These are phyloP conservation scores for Tenebrio molitor DNA, from an alignment of 1,140 invertebrate species.

Conservation along the genomic window DNA sequence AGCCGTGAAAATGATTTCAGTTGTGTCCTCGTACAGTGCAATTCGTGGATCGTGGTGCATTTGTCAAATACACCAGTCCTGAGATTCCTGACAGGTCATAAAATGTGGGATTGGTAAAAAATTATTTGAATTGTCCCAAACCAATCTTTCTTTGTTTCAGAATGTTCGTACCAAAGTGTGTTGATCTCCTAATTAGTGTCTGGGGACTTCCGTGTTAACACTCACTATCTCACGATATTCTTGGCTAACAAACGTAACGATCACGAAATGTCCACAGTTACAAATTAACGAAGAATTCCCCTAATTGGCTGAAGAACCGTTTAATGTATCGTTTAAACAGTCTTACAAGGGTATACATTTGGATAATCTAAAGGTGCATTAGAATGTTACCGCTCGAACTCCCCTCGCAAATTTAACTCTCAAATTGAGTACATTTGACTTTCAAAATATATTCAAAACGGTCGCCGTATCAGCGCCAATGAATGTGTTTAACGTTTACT, in stretches of 20 bases:
- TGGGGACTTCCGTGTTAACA: constrained; percentile 1
- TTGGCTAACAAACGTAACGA: constrained; percentile 4
- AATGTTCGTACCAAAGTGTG: neutral
- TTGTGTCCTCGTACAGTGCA: too few relatives aligned
- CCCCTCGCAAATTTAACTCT: neutral
- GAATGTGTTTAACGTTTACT: constrained; percentile 9
- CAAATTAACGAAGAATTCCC: constrained; percentile 12
- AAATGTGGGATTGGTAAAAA: too few relatives aligned
- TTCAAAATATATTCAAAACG: constrained; percentile 6
- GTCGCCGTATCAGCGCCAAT: neutral
- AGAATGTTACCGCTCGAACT: neutral
- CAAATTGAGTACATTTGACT: constrained; percentile 4
- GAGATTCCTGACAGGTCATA: too few relatives aligned
- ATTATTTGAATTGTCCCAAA: too few relatives aligned
- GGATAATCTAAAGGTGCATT: neutral
- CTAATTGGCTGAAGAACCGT: neutral
- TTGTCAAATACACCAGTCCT: too few relatives aligned
- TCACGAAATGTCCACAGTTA: constrained; percentile 5
- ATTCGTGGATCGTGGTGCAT: too few relatives aligned
- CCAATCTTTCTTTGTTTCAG: too few relatives aligned
- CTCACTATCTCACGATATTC: neutral
- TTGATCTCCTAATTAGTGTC: constrained; percentile 12
- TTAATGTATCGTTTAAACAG: neutral
- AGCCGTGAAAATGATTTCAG: too few relatives aligned
- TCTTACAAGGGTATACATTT: neutral